phyloP scores from a whole-genome alignment of 2,888 invertebrate genomes.

The Uloborus plumipes region DNA sequence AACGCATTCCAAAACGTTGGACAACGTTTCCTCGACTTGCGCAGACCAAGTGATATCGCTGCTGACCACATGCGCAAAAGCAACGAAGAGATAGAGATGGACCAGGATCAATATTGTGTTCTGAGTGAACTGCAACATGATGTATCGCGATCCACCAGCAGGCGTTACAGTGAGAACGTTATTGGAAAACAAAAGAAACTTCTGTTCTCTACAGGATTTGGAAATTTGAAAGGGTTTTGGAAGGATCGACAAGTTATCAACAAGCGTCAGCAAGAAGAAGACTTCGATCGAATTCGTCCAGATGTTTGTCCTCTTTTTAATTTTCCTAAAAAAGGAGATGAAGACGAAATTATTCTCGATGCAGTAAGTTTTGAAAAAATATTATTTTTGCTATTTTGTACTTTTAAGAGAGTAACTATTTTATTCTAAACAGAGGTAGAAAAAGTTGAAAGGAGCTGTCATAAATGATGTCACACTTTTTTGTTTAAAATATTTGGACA shows the following conservation, averaged over 20 bases:
- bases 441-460: too few species aligned
- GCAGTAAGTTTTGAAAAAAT: slow-evolving; percentile 24
- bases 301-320: slow-evolving; percentile 50
- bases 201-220: slow-evolving; percentile 16
- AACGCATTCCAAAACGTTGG: slow-evolving; percentile 33
- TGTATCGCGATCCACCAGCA: not conserved
- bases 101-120: slow-evolving; percentile 11
- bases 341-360: slow-evolving; percentile 52
- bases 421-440: too few species aligned
- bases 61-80: slow-evolving; percentile 38
- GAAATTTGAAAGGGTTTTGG: slow-evolving; percentile 36
- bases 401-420: too few species aligned
- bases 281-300: slow-evolving; percentile 29
- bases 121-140: not conserved
- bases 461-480: too few species aligned
- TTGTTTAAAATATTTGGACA: too few species aligned
- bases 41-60: slow-evolving; percentile 43
- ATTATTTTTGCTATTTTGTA: not conserved
- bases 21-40: slow-evolving; percentile 27
- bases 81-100: slow-evolving; percentile 34
- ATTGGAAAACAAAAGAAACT: slow-evolving; percentile 36
- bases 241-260: slow-evolving; percentile 10
- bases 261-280: slow-evolving; percentile 35
- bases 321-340: slow-evolving; percentile 38
- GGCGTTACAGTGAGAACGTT: slow-evolving; percentile 48